Conservation (phyloP, 2,113 vertebrate genomes). For the Oreotragus oreotragus region DNA sequence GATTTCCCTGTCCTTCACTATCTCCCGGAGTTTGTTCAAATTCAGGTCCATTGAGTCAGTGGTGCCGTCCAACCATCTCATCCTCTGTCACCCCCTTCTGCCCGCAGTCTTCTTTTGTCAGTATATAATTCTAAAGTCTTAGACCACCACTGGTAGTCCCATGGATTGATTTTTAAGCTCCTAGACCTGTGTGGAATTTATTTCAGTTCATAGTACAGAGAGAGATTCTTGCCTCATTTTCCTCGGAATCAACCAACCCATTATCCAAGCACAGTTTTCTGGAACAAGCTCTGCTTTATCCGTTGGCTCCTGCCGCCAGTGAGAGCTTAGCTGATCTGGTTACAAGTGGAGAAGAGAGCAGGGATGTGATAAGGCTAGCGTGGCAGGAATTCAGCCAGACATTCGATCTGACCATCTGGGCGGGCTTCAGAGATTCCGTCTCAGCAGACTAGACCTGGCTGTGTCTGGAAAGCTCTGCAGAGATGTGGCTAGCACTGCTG, state of each 20-base stretch:
- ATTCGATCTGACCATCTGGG: slow-evolving; percentile 27
- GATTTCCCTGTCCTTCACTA: background rate
- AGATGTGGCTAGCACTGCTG: background rate
- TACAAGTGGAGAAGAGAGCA: background rate
- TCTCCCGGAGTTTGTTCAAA: background rate
- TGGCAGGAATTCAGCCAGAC: background rate
- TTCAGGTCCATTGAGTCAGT: background rate
- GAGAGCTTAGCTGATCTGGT: background rate
- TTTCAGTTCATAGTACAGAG: background rate
- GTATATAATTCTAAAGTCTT: background rate
- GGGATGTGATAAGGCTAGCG: background rate
- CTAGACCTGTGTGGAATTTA: background rate
- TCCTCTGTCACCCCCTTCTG: background rate
- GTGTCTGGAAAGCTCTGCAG: background rate
- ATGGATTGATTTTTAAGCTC: background rate
- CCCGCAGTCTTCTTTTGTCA: background rate
- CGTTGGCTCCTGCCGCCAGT: background rate
- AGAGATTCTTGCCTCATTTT: background rate
- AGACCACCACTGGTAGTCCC: background rate
- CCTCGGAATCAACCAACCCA: background rate
- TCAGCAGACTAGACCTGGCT: background rate
- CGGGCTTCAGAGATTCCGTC: background rate
- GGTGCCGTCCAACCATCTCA: background rate
- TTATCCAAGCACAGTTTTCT: background rate
- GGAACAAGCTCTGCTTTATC: slow-evolving; percentile 1